Evolutionary conservation across 2,113 vertebrate species (phyloP).

Genomic region (Nipponia nippon): DNA sequence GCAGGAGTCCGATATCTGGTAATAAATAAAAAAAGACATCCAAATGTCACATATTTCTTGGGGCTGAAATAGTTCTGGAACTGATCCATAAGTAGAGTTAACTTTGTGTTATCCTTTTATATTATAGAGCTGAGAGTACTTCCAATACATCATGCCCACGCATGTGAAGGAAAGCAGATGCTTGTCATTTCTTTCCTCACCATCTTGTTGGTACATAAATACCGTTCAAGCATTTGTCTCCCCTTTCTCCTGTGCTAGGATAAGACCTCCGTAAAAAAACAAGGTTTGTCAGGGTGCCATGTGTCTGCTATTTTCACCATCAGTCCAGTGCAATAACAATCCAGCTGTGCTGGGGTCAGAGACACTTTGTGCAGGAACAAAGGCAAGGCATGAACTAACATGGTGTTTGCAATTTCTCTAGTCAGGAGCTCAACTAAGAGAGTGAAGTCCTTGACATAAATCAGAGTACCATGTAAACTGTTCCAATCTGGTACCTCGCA

Average conservation of each 20-base stretch:
- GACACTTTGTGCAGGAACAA: background rate
- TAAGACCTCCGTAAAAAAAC: background rate
- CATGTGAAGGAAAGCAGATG: constrained; percentile 44
- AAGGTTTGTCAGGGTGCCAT: background rate
- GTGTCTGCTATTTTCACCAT: background rate
- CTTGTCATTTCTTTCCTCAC: constrained; percentile 37
- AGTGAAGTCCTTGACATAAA: background rate
- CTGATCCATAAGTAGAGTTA: constrained; percentile 9
- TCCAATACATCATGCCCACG: background rate
- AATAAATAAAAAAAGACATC: constrained; percentile 53
- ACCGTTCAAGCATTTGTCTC: background rate
- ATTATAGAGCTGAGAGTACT: background rate
- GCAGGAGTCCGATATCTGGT: constrained; percentile 48
- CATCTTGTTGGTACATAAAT: constrained; percentile 22
- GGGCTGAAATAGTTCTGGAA: constrained; percentile 32
- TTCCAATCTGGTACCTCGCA: background rate
- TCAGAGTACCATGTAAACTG: background rate
- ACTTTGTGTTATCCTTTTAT: constrained; percentile 11
- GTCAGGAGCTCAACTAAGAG: background rate
- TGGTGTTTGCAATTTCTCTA: background rate
- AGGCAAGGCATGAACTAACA: background rate
- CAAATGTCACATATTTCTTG: constrained; percentile 37
- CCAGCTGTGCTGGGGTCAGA: background rate
- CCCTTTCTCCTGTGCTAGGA: background rate
- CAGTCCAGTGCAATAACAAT: background rate